Conservation (phyloP, 2,113 vertebrate species). For the Mus musculus region GRCm39 chr3:156557501-156558000, state of each 20-base stretch:
- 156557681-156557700: background rate
- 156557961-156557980: background rate
- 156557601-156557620: background rate
- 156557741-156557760: slow-evolving; percentile 52
- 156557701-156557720: slow-evolving; percentile 43
- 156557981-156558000: background rate
- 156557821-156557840: slow-evolving; percentile 55
- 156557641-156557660: background rate
- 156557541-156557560: background rate
- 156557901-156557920: slow-evolving; percentile 17
- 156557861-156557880: slow-evolving; percentile 39
- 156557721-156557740: slow-evolving; percentile 66
- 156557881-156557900: slow-evolving; percentile 26
- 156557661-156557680: slow-evolving; percentile 25
- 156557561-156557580: background rate
- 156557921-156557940: background rate
- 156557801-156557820: slow-evolving; percentile 63
- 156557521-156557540: background rate
- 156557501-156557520: background rate
- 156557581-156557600: background rate
- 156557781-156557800: slow-evolving; percentile 47
- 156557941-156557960: background rate
- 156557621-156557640: background rate
- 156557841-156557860: slow-evolving; percentile 45
- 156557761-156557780: background rate